These are phyloP conservation scores for Caretta caretta DNA, from an alignment of 2,113 vertebrate species.

Conservation along the genomic window DNA sequence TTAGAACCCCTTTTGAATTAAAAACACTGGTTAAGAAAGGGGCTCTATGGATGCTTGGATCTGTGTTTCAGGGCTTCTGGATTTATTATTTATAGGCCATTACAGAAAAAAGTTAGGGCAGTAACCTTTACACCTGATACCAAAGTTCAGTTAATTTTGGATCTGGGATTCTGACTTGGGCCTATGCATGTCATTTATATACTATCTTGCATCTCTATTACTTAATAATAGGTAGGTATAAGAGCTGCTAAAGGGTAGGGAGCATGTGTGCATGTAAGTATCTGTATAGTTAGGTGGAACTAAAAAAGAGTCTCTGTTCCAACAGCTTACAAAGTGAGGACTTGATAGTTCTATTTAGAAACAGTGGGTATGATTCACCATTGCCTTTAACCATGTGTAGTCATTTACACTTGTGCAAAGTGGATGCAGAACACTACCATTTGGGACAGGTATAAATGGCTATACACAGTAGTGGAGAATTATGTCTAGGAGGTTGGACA, in stretches of 20 bases:
- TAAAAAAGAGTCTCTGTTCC: background rate
- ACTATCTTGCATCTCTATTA: fast-evolving
- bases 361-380: background rate
- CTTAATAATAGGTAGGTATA: background rate
- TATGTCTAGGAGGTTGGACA: background rate
- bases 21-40: background rate
- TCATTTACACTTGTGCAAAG: background rate
- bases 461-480: background rate
- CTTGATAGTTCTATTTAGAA: background rate
- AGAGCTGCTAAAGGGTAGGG: background rate
- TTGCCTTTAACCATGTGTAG: background rate
- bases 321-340: background rate
- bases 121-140: background rate
- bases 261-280: background rate
- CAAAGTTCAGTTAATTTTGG: background rate
- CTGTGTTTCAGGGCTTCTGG: background rate
- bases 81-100: fast-evolving
- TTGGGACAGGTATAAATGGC: background rate
- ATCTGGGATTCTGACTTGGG: background rate
- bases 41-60: background rate
- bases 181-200: background rate
- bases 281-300: background rate
- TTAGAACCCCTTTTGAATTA: background rate
- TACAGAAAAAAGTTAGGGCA: background rate
- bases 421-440: background rate